Evolutionary conservation across 2,113 vertebrate genomes (phyloP), one percentile per base, ranked within the genome.

Genomic region (Saguinus imperator): DNA sequence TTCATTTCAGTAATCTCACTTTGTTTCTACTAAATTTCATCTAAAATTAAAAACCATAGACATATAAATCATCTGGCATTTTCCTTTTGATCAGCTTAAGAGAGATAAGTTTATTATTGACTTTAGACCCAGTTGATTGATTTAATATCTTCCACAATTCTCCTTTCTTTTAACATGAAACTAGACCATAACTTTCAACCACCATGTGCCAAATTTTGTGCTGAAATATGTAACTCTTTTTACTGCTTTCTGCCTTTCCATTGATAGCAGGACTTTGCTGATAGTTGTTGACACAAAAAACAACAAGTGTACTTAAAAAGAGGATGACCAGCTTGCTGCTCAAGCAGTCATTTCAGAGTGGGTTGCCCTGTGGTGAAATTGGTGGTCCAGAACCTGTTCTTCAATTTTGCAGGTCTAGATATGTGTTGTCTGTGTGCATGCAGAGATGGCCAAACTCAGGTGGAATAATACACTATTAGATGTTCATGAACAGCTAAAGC

Each of bases 1-100:
- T 66, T 73, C 75, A 94, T 64, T 94, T 94, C 43, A 87, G 1
- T 55, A 80, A 23, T 76, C n/a, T 92, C 17, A 81, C 5, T 96
- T 93, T 87, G 32, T 23, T 58, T 85, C 29, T 70, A 72, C 57
- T 29, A 89, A 58, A 83, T 80, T 81, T 55, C 10, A 20, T 29
- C 23, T 20, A 75, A 75, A 72, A 58, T 35, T 85, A 72, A 87
- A 58, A 61, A 18, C 27, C 86, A 64, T 11, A 81, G 5, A 81
- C 9, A 79, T 85, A 77, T 0, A 92, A 18, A 94, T 84, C 57
- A 92, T 25, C 76, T 77, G 16, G 8, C 35, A 45, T 85, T 94
- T 92, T 96, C 10, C 29, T 86, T 87, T 80, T 90, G 40, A 57
- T 16, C 8, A 45, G 0, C n/a, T 57, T 68, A 80, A 12, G 25